Base-by-base conservation (phyloP, 2,888 invertebrate species). In the Euzophera pinguis region DNA sequence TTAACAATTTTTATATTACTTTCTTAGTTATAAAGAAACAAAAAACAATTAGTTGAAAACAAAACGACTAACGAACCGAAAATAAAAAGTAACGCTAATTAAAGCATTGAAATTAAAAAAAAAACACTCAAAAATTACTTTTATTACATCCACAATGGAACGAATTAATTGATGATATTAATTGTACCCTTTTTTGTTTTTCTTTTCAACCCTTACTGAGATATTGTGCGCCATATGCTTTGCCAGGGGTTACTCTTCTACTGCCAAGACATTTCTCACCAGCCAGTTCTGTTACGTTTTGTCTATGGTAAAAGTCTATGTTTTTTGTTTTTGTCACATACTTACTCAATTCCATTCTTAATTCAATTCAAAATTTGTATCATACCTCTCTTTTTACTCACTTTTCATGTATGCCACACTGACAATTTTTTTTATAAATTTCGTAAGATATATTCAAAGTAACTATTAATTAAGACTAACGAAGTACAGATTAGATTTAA, bases 161-260 rank as follows among this genome's bases (percentile, higher is more conserved):
- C 69, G 67, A 77, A 82, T 81, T 88, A 85, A 88, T 88, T 84
- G 81, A 73, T 67, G 75, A 80, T 82, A 85, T 87, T 88, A 87
- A 88, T 89, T 87, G 81, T 82, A 71, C 71, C 67, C 65, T 76
- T 77, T 79, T 81, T 86, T 84, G 78, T 83, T 81, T 67, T 67
- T 68, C 70, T 64, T 72, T 66, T 60, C 49, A 47, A 54, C 62
- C 59, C 60, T 60, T 61, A 57, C 52, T 56, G 55, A 52, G 42
- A 47, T 37, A 51, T 50, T 51, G 47, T 53, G 35, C 47, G 48
- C 42, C 54, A 54, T 54, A 54, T 54, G 54, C 45, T 45, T 45
- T 34, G 45, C 34, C 32, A 32, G 45, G 45, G 32, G 32, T 45
- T 4, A 34, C 34, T 45, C 45, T 32, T 43, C 45, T 45, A 45